Conservation (phyloP, 2,888 invertebrate genomes). For the Myopa testacea region DNA sequence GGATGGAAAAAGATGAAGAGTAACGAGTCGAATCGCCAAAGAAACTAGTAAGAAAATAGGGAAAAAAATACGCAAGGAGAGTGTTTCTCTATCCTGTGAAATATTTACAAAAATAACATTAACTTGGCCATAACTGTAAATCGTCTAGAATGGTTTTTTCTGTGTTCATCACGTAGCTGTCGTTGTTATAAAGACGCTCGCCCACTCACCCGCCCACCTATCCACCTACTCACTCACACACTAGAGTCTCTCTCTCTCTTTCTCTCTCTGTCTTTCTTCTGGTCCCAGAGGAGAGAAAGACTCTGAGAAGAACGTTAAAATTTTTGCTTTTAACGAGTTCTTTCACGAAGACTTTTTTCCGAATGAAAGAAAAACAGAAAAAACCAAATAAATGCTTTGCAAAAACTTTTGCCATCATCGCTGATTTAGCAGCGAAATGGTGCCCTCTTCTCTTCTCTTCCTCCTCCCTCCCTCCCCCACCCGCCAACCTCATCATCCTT, state of each 20-base stretch:
- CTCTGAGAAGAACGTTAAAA: not conserved
- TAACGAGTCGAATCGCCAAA: not conserved
- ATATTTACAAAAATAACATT: constrained; percentile 52
- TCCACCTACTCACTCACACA: not conserved
- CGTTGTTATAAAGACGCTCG: not conserved
- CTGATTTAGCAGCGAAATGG: not conserved
- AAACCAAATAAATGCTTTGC: not conserved
- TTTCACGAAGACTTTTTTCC: too few species aligned
- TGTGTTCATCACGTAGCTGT: constrained; percentile 5
- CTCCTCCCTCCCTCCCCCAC: not conserved
- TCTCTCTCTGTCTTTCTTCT: not conserved
- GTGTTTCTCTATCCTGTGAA: constrained; percentile 23
- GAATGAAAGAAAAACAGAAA: too few species aligned
- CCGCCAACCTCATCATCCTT: too few species aligned
- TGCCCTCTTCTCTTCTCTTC: not conserved
- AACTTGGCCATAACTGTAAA: constrained; percentile 55
- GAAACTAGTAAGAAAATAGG: constrained; percentile 1
- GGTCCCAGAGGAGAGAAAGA: not conserved
- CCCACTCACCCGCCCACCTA: not conserved
- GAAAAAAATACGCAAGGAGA: not conserved
- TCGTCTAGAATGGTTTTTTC: constrained; percentile 48
- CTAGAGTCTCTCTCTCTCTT: too few species aligned
- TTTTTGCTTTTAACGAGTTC: not conserved
- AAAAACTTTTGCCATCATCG: constrained; percentile 11
- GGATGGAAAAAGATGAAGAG: not conserved